Evolutionary conservation across 1,140 invertebrate genomes (phyloP).

Genomic region (Leptinotarsa texana): DNA sequence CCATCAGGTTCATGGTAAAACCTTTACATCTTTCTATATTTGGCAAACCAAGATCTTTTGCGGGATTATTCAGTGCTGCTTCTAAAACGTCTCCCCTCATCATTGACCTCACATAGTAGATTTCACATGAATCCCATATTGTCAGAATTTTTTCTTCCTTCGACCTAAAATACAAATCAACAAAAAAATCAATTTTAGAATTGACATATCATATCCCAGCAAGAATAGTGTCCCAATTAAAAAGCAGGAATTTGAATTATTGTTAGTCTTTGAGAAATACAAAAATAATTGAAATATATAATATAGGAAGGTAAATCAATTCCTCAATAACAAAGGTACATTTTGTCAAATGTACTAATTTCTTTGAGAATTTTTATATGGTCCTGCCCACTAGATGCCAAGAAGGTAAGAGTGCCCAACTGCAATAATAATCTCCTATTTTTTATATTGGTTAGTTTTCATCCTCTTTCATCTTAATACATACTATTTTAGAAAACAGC

Average conservation of each 20-base stretch:
- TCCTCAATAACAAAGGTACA: too few relatives aligned
- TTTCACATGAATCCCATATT: slow-evolving; percentile 75
- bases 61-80: slow-evolving; percentile 65
- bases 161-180: slow-evolving; percentile 49
- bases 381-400: too few relatives aligned
- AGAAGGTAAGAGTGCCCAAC: too few relatives aligned
- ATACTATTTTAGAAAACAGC: too few relatives aligned
- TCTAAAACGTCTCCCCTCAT: slow-evolving; percentile 70
- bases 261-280: neutral
- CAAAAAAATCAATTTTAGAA: neutral
- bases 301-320: too few relatives aligned
- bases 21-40: slow-evolving; percentile 86
- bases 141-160: slow-evolving; percentile 62
- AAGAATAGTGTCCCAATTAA: neutral
- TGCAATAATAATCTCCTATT: too few relatives aligned
- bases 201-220: neutral
- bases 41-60: slow-evolving; percentile 77
- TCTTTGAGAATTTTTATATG: too few relatives aligned
- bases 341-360: too few relatives aligned
- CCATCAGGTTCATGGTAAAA: slow-evolving; percentile 64
- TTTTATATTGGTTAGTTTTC: too few relatives aligned
- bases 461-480: too few relatives aligned
- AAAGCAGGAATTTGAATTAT: neutral
- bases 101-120: slow-evolving; percentile 76
- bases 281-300: too few relatives aligned